Evolutionary conservation across 2,797 vertebrate species (phyloP).

Genomic region (Spinibarbus caldwelli): DNA sequence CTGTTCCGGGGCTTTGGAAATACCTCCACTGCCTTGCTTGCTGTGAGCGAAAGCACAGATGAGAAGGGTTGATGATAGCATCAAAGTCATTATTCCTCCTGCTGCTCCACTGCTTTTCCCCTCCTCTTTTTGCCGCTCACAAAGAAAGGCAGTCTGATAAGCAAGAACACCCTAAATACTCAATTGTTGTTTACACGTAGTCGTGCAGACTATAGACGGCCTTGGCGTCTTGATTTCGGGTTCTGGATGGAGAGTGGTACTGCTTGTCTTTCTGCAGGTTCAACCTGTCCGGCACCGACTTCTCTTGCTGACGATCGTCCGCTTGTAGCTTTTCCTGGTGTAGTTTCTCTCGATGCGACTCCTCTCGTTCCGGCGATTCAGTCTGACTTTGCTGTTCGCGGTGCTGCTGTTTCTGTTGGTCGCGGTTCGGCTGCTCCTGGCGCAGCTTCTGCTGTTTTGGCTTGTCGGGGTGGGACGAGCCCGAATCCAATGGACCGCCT

Average conservation of each 20-base stretch:
- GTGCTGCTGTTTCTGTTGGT: constrained; percentile 45
- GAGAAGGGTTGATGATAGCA: constrained; percentile 56
- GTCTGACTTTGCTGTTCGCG: constrained; percentile 61
- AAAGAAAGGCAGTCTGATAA: constrained; percentile 52
- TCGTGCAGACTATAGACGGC: constrained; percentile 79
- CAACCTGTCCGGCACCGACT: constrained; percentile 47
- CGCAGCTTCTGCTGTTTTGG: constrained; percentile 32
- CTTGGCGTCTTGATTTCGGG: constrained; percentile 67
- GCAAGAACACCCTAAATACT: constrained; percentile 25
- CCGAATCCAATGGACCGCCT: constrained; percentile 66
- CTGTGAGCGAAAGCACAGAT: constrained; percentile 52
- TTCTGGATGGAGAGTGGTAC: constrained; percentile 65
- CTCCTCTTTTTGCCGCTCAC: constrained; percentile 45
- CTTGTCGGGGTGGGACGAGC: constrained; percentile 61
- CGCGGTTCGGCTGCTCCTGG: constrained; percentile 27
- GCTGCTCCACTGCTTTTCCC: constrained; percentile 34
- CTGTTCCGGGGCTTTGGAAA: constrained; percentile 62
- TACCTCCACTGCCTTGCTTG: constrained; percentile 43
- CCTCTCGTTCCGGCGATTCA: constrained; percentile 58
- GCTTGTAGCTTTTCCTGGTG: constrained; percentile 55
- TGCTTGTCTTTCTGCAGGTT: constrained; percentile 39
- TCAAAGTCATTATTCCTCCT: constrained; percentile 62
- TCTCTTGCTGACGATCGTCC: constrained; percentile 40
- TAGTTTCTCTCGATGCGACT: constrained; percentile 51
- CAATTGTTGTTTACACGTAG: constrained; percentile 70